Evolutionary conservation across 2,113 vertebrate species (phyloP).

Genomic region (Tretioscincus oriximinensis): DNA sequence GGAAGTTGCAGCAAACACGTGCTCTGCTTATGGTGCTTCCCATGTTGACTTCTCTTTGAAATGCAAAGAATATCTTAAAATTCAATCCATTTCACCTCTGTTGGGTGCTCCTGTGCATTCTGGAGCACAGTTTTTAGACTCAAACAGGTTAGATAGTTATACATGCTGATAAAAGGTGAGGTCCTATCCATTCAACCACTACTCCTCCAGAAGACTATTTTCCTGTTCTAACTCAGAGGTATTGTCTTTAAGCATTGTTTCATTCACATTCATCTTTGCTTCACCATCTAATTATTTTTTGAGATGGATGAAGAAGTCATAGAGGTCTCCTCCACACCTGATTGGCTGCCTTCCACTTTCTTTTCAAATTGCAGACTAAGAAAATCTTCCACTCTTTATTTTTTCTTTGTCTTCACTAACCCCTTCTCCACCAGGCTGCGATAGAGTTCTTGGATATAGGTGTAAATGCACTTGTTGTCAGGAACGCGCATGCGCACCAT

Average conservation of each 20-base stretch:
- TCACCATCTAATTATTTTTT: neutral
- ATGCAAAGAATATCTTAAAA: neutral
- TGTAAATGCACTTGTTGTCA: slow-evolving; percentile 77
- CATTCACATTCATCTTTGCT: neutral
- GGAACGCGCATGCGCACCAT: slow-evolving; percentile 74
- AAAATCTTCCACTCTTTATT: slow-evolving; percentile 43
- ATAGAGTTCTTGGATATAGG: slow-evolving; percentile 79
- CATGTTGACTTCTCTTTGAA: slow-evolving; percentile 13
- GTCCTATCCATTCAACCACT: neutral
- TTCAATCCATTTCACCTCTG: neutral
- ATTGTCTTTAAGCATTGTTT: no score
- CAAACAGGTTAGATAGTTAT: neutral
- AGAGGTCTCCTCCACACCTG: neutral
- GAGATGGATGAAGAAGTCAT: neutral
- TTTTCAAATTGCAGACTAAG: neutral
- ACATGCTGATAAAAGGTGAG: no score
- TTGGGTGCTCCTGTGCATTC: neutral
- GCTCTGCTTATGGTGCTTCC: neutral
- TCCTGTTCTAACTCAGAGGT: neutral
- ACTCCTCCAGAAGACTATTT: neutral
- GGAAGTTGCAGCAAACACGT: neutral
- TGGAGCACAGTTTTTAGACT: neutral
- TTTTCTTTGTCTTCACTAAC: slow-evolving; percentile 77
- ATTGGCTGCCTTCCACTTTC: neutral
- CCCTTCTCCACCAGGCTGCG: slow-evolving; percentile 78